Conservation (phyloP, 2,113 vertebrate genomes). For the Nannobrachium achirus region DNA sequence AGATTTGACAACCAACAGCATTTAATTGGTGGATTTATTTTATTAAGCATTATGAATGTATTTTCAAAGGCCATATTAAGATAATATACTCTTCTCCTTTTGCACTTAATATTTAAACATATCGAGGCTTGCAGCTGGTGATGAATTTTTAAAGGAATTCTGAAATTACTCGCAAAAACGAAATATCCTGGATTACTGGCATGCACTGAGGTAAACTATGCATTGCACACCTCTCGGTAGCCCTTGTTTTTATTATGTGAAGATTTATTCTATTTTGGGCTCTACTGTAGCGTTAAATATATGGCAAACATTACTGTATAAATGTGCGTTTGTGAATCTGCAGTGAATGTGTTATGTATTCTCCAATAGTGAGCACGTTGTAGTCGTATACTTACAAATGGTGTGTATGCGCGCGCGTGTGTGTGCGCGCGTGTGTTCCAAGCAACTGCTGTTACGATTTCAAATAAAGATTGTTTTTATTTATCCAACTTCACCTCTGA, state of each 20-base stretch:
- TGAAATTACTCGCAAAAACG: conserved; percentile 9
- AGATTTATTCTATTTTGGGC: conserved; percentile 25
- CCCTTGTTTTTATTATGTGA: conserved; percentile 37
- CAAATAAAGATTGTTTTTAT: conserved; percentile 51
- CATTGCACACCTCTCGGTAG: conserved; percentile 32
- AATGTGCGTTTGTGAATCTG: conserved; percentile 48
- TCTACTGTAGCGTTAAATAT: conserved; percentile 7
- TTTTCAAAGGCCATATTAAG: conserved; percentile 55
- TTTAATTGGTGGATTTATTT: conserved; percentile 25
- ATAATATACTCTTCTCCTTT: conserved; percentile 48
- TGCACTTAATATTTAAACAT: conserved; percentile 63
- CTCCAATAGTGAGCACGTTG: background rate
- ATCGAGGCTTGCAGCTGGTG: conserved; percentile 40
- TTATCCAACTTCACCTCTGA: conserved; percentile 37
- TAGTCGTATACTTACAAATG: conserved; percentile 19
- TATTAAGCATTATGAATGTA: conserved; percentile 64
- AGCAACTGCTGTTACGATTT: conserved; percentile 32
- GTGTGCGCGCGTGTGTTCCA: background rate
- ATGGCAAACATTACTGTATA: conserved; percentile 12
- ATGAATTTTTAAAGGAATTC: background rate
- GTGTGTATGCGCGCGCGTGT: conserved; percentile 11
- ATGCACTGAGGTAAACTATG: conserved; percentile 4
- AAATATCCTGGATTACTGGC: background rate
- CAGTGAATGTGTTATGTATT: conserved; percentile 20
- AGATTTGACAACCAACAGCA: background rate